Percentiles rank a stretch among this genome's conserved stretches.
Conservation (phyloP, 2,113 vertebrate genomes). For the Malurus elegans region DNA sequence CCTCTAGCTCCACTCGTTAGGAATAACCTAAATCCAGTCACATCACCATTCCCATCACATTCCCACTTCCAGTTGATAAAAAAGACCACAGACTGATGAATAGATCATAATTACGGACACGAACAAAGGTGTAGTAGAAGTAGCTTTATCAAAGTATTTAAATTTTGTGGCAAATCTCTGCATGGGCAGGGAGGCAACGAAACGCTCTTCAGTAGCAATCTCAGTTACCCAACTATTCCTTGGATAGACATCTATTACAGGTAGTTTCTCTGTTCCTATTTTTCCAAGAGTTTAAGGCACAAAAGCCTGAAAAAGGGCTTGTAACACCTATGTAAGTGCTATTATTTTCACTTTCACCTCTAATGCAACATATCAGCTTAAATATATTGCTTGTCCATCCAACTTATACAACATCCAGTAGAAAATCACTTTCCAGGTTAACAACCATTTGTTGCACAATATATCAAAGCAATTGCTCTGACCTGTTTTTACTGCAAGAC, state of each 20-base stretch:
- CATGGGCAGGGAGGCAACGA: conserved; percentile 1
- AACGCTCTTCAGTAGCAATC: neutral
- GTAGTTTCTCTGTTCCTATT: conserved; percentile 37
- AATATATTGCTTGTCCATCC: conserved; percentile 42
- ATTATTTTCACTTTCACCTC: conserved; percentile 1
- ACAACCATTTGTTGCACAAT: conserved; percentile 31
- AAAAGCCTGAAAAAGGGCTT: conserved; percentile 59
- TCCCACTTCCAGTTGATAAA: neutral
- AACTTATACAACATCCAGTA: conserved; percentile 10
- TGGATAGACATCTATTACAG: conserved; percentile 44
- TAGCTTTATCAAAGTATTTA: conserved; percentile 45
- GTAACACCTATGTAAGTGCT: conserved; percentile 25
- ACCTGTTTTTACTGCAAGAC: conserved; percentile 16
- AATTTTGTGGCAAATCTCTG: conserved; percentile 23
- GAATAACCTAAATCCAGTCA: neutral
- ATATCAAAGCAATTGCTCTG: neutral
- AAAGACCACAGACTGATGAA: neutral
- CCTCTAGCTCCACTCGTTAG: neutral
- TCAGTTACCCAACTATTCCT: conserved; percentile 20
- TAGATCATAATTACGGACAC: neutral
- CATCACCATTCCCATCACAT: neutral
- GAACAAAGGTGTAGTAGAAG: conserved; percentile 27
- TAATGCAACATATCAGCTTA: conserved; percentile 24
- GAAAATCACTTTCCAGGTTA: neutral
- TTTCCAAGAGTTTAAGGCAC: conserved; percentile 56